Conservation (phyloP, 2,797 vertebrate species). For the Sebastolobus altivelis region DNA sequence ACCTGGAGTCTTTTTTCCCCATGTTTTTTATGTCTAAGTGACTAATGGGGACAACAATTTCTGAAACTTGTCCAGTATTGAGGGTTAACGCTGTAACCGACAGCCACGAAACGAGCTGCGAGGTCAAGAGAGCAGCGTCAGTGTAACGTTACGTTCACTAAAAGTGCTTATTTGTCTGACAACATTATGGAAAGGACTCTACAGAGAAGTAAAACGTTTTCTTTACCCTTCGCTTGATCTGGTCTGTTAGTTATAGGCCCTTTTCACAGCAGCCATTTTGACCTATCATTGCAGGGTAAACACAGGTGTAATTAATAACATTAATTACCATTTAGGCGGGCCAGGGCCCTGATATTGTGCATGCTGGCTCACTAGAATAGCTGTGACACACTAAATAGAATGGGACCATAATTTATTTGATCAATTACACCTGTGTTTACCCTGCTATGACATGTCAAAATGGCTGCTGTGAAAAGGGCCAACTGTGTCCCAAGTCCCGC, state of each 20-base stretch:
- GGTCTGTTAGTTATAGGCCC: background rate
- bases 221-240: background rate
- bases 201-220: background rate
- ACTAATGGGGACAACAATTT: background rate
- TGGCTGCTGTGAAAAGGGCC: too few species aligned
- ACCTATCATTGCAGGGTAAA: too few species aligned
- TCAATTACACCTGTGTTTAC: too few species aligned
- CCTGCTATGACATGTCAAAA: too few species aligned
- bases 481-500: background rate
- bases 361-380: too few species aligned
- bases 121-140: too few species aligned
- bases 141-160: background rate
- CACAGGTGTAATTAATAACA: too few species aligned
- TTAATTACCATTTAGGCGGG: too few species aligned
- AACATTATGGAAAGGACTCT: background rate
- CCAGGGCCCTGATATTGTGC: too few species aligned
- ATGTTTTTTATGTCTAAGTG: background rate
- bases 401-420: too few species aligned
- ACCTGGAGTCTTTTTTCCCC: background rate
- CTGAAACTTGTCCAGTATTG: background rate
- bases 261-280: too few species aligned
- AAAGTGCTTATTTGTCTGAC: background rate
- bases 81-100: background rate
- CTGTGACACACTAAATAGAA: too few species aligned
- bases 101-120: background rate